Conservation (phyloP, 2,113 vertebrate species). For the Paraplagusia blochii region DNA sequence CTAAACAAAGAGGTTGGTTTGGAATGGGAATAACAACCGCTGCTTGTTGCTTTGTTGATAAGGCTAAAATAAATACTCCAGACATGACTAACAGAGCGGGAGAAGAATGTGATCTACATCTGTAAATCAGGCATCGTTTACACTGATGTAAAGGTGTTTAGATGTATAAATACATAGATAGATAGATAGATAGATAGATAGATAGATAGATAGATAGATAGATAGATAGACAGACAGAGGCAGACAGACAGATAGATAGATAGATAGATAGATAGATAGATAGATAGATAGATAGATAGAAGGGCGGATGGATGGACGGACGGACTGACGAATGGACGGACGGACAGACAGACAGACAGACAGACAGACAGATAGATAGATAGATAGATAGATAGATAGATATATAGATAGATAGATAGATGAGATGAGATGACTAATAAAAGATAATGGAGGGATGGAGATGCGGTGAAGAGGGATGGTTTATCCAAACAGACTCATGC, state of each 20-base stretch:
- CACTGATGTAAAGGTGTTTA: background rate
- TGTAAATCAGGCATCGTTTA: background rate
- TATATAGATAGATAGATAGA: background rate
- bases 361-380: background rate
- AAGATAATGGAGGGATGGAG: conserved; percentile 40
- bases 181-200: conserved; percentile 21
- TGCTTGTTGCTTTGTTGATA: conserved; percentile 43
- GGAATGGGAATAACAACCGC: conserved; percentile 42
- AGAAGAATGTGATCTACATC: conserved; percentile 18
- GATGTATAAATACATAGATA: background rate
- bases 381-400: conserved; percentile 27
- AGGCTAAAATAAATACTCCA: conserved; percentile 54
- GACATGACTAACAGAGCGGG: conserved; percentile 13
- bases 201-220: conserved; percentile 32
- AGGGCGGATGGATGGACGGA: background rate
- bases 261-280: conserved; percentile 39
- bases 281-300: conserved; percentile 19
- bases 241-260: too few species aligned
- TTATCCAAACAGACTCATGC: conserved; percentile 67
- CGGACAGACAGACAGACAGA: too few species aligned
- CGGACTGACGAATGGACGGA: conserved; percentile 21
- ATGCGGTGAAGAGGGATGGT: conserved; percentile 24
- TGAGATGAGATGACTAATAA: conserved; percentile 22
- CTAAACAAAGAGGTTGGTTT: conserved; percentile 47
- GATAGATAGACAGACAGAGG: too few species aligned